Base-by-base conservation (phyloP, 2,797 vertebrate genomes). In the Pelodytes ibericus region DNA sequence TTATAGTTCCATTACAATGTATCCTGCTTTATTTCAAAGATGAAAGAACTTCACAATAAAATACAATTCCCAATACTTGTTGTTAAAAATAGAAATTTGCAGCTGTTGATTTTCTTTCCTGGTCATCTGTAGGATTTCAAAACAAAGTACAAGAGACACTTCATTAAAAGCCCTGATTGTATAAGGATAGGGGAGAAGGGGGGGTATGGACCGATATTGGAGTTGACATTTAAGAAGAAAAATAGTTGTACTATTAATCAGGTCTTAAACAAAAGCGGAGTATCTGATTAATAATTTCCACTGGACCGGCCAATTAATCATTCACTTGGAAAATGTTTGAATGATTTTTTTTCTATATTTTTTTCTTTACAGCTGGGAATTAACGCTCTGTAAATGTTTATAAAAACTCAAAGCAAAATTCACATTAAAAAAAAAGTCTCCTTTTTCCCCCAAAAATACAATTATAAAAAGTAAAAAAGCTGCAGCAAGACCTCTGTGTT, bases 271-370 rank as follows among this genome's bases (percentile, higher is more conserved):
- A 73, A 73, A 69, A 69, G 18, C 63, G 20, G 66, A 79, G 64
- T 30, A 62, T 73, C 77, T 79, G 77, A 79, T 79, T 79, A 79
- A 79, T 79, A 79, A 79, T 79, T 79, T 79, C 77, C 77, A 79
- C 71, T 51, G 57, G 15, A n/a, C 3, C 51, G 73, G 77, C 77
- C 77, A 79, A 69, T 73, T 69, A 67, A 69, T 73, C 63, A 79
- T 59, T 79, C 39, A 10, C 49, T 73, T 71, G 77, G 69, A 79
- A 39, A 56, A 39, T 15, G 56, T 4, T 53, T 20, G 49, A 4
- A 16, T 20, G 4, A 4, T 44, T 44, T 44, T 44, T 15, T 11
- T 44, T 16, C 8, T 44, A 3, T 6, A 7, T 20, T 53, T 53
- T 53, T 24, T 63, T 67, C 41, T 72, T 49, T 44, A 68, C 71